A percentile compares a stretch with the other conserved stretches of the same genome.
These are phyloP conservation scores for Drosophila varians DNA, from an alignment of 1,140 invertebrate genomes.

Conservation along the genomic window DNA sequence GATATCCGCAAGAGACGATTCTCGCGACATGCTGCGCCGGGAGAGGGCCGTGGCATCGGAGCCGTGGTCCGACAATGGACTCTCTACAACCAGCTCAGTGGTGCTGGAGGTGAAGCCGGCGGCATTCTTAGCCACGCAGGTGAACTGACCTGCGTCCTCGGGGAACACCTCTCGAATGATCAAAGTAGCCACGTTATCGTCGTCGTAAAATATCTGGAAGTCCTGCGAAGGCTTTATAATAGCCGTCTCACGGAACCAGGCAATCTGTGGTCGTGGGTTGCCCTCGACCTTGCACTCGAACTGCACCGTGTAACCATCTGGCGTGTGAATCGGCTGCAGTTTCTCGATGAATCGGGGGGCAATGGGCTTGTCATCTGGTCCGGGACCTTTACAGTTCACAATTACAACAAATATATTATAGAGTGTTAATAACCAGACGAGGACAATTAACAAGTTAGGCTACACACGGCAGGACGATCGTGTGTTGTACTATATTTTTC, in stretches of 20 bases:
- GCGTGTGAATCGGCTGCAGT: slow-evolving; percentile 91
- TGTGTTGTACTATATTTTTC: no score
- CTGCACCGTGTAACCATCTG: slow-evolving; percentile 94
- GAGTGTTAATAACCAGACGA: slow-evolving; percentile 55
- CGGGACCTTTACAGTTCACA: slow-evolving; percentile 87
- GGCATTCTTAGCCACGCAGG: slow-evolving; percentile 97
- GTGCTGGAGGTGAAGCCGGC: slow-evolving; percentile 96
- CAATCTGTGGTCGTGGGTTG: slow-evolving; percentile 94
- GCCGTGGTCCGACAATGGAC: slow-evolving; percentile 93
- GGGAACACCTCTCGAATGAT: slow-evolving; percentile 98
- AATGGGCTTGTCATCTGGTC: slow-evolving; percentile 89
- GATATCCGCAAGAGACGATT: slow-evolving; percentile 95
- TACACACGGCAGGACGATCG: background rate
- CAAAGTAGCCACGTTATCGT: slow-evolving; percentile 95
- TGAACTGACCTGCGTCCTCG: slow-evolving; percentile 98
- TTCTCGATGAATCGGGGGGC: slow-evolving; percentile 94
- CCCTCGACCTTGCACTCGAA: slow-evolving; percentile 97
- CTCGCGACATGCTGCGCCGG: slow-evolving; percentile 92
- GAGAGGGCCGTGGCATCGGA: slow-evolving; percentile 92
- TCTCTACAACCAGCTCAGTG: slow-evolving; percentile 94
- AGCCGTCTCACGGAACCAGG: slow-evolving; percentile 96
- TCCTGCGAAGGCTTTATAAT: slow-evolving; percentile 95
- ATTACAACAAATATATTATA: slow-evolving; percentile 50
- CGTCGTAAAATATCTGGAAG: slow-evolving; percentile 96
- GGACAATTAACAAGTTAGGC: slow-evolving; percentile 35